Conservation (phyloP, 2,888 invertebrate genomes). For the Synergus gifuensis region DNA sequence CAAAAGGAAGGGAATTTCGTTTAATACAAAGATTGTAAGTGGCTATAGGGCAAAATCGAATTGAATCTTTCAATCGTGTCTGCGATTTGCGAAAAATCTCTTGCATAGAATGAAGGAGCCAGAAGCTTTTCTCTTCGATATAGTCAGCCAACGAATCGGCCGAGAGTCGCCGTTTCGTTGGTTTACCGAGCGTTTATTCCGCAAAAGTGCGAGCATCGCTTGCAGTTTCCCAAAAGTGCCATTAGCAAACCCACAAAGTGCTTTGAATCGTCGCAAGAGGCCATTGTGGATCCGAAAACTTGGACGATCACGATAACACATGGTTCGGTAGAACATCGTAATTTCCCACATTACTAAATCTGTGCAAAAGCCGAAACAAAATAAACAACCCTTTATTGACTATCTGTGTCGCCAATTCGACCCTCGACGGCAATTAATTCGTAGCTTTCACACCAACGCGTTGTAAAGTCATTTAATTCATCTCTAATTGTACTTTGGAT, state of each 20-base stretch:
- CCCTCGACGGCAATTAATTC: neutral
- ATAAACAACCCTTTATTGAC: slow-evolving; percentile 31
- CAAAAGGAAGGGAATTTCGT: neutral
- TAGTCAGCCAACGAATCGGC: slow-evolving; percentile 55
- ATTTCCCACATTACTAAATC: slow-evolving; percentile 36
- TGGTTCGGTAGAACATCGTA: slow-evolving; percentile 50
- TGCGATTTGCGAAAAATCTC: slow-evolving; percentile 16
- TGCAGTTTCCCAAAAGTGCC: slow-evolving; percentile 64
- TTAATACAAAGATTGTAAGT: neutral
- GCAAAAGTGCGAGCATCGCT: slow-evolving; percentile 59
- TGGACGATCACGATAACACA: slow-evolving; percentile 67
- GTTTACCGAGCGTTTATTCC: slow-evolving; percentile 51
- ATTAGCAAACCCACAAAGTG: slow-evolving; percentile 65
- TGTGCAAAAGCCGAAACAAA: slow-evolving; percentile 24
- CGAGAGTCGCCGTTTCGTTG: slow-evolving; percentile 50
- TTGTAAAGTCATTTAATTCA: too few relatives aligned
- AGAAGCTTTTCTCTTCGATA: slow-evolving; percentile 47
- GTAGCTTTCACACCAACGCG: neutral
- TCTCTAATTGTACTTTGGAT: too few relatives aligned
- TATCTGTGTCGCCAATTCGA: neutral
- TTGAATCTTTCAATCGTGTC: neutral
- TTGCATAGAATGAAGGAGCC: slow-evolving; percentile 15
- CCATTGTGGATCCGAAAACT: slow-evolving; percentile 67
- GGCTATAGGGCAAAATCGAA: neutral
- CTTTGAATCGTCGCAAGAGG: slow-evolving; percentile 60